Evolutionary conservation across 2,113 vertebrate genomes (phyloP).

Genomic region (Myotis lucifugus): DNA sequence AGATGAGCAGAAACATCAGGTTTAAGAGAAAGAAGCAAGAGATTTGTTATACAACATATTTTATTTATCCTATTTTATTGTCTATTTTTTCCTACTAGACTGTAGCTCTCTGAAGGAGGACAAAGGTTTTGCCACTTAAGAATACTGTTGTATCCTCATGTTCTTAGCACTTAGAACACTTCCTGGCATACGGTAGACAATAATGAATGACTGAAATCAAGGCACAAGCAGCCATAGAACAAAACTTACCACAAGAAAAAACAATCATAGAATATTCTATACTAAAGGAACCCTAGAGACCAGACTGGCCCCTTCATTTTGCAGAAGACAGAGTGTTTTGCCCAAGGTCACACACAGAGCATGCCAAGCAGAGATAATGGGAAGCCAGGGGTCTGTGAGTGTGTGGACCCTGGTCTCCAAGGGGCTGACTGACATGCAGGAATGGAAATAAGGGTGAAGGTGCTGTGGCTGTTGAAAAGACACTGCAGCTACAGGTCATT

Average conservation of each 20-base stretch:
- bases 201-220: background rate
- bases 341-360: slow-evolving; percentile 12
- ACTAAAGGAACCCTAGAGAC: background rate
- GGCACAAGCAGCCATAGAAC: background rate
- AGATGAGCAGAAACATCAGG: background rate
- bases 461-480: background rate
- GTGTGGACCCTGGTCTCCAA: background rate
- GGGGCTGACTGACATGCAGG: background rate
- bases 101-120: background rate
- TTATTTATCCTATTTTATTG: background rate
- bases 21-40: background rate
- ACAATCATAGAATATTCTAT: background rate
- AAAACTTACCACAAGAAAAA: background rate
- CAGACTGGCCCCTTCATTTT: background rate
- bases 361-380: slow-evolving; percentile 27
- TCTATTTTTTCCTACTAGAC: background rate
- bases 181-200: background rate
- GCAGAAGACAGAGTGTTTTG: background rate
- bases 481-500: background rate
- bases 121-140: background rate
- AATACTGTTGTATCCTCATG: background rate
- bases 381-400: slow-evolving; percentile 27
- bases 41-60: background rate
- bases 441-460: background rate
- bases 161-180: background rate